Conservation (phyloP, 2,888 invertebrate genomes). For the Zele albiditarsus region DNA sequence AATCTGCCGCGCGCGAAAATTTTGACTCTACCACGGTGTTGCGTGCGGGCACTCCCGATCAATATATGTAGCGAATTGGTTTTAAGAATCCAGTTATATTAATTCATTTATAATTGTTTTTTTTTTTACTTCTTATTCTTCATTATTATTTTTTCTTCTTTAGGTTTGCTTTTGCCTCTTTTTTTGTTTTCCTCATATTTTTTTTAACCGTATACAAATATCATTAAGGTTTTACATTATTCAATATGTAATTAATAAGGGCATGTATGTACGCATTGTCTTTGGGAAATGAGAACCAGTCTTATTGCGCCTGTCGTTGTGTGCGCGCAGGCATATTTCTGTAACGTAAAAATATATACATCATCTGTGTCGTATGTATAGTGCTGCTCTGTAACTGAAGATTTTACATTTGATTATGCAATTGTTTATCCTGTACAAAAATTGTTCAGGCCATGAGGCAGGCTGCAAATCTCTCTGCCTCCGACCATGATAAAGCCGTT, state of each 20-base stretch:
- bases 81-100: slow-evolving; percentile 47
- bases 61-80: slow-evolving; percentile 50
- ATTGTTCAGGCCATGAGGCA: slow-evolving; percentile 65
- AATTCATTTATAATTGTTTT: slow-evolving; percentile 26
- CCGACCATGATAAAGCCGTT: slow-evolving; percentile 40
- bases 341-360: slow-evolving; percentile 74
- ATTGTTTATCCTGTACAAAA: slow-evolving; percentile 70
- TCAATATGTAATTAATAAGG: slow-evolving; percentile 62
- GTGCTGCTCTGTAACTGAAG: slow-evolving; percentile 74
- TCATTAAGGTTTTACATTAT: slow-evolving; percentile 69
- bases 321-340: slow-evolving; percentile 71
- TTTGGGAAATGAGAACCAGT: slow-evolving; percentile 73
- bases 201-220: slow-evolving; percentile 69
- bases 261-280: slow-evolving; percentile 72
- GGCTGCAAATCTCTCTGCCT: slow-evolving; percentile 46
- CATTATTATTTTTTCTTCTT: slow-evolving; percentile 27
- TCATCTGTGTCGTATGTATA: slow-evolving; percentile 73
- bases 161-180: slow-evolving; percentile 30
- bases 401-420: slow-evolving; percentile 70
- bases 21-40: slow-evolving; percentile 55
- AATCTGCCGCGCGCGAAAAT: slow-evolving; percentile 37
- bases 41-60: slow-evolving; percentile 64
- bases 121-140: slow-evolving; percentile 34
- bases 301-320: slow-evolving; percentile 70
- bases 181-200: slow-evolving; percentile 29